These are phyloP conservation scores for Lerista edwardsae DNA, from an alignment of 2,797 vertebrate species.

Conservation along the genomic window DNA sequence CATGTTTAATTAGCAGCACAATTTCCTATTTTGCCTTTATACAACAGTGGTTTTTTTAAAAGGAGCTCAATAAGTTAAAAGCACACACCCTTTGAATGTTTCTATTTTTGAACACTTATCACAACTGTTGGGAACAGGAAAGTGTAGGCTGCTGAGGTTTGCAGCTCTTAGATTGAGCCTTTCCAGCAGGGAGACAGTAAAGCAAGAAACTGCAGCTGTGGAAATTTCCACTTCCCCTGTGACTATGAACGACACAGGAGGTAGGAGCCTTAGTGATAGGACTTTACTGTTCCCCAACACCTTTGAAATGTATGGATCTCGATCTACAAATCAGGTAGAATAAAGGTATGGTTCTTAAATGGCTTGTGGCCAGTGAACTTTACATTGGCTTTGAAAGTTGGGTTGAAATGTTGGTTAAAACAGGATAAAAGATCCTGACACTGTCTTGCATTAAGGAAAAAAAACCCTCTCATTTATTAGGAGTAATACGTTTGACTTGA, in stretches of 20 bases:
- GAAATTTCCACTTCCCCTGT: no score
- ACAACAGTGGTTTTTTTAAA: neutral
- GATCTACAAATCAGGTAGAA: neutral
- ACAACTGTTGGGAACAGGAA: neutral
- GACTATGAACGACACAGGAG: neutral
- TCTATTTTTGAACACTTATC: neutral
- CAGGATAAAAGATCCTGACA: neutral
- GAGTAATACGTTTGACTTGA: neutral
- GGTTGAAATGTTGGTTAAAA: neutral
- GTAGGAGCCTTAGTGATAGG: no score
- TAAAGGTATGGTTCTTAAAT: neutral
- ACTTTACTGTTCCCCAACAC: neutral
- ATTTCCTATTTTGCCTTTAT: neutral
- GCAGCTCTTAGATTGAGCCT: no score
- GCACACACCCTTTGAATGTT: neutral
- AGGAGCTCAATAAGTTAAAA: neutral
- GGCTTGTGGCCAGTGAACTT: neutral
- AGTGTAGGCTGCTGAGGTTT: no score
- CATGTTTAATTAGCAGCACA: neutral
- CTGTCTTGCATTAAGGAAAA: neutral
- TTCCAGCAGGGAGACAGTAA: no score
- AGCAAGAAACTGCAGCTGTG: neutral
- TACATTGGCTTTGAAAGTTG: no score
- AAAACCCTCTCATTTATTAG: conserved; percentile 9
- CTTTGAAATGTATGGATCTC: neutral